These are phyloP conservation scores for Fabriciana adippe DNA, from an alignment of 2,888 invertebrate species.

Conservation along the genomic window DNA sequence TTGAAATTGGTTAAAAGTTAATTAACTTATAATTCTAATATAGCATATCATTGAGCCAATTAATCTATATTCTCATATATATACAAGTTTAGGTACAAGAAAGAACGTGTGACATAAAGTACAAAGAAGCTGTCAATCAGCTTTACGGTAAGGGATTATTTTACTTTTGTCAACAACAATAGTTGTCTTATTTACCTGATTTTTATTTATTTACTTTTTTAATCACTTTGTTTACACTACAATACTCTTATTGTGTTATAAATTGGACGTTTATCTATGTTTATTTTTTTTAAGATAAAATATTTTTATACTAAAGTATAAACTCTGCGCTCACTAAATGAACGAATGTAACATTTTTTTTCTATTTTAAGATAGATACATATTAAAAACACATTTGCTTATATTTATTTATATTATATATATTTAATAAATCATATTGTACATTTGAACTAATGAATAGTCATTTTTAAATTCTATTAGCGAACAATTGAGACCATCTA, in stretches of 20 bases:
- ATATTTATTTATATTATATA: too few species aligned
- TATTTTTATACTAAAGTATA: background rate
- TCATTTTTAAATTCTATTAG: too few species aligned
- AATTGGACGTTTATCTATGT: background rate
- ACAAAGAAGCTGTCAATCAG: slow-evolving; percentile 63
- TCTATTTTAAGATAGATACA: too few species aligned
- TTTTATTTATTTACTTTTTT: slow-evolving; percentile 38
- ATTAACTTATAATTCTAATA: too few species aligned
- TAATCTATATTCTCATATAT: too few species aligned
- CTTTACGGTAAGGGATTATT: slow-evolving; percentile 50
- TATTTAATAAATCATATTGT: too few species aligned
- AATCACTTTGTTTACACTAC: slow-evolving; percentile 57
- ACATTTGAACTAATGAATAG: too few species aligned
- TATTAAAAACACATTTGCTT: too few species aligned
- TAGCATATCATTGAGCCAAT: too few species aligned
- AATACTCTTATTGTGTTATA: background rate
- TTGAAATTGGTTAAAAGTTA: too few species aligned
- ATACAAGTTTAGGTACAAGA: slow-evolving; percentile 50
- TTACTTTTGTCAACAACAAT: slow-evolving; percentile 21
- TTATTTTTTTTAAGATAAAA: background rate
- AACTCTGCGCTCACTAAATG: too few species aligned
- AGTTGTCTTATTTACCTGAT: slow-evolving; percentile 34
- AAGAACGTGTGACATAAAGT: slow-evolving; percentile 28
- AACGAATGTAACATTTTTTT: too few species aligned
- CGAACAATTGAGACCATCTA: background rate